A percentile compares a stretch with the other conserved stretches of the same genome.
Conservation (phyloP, 2,888 invertebrate species). For the Aethes cnicana region DNA sequence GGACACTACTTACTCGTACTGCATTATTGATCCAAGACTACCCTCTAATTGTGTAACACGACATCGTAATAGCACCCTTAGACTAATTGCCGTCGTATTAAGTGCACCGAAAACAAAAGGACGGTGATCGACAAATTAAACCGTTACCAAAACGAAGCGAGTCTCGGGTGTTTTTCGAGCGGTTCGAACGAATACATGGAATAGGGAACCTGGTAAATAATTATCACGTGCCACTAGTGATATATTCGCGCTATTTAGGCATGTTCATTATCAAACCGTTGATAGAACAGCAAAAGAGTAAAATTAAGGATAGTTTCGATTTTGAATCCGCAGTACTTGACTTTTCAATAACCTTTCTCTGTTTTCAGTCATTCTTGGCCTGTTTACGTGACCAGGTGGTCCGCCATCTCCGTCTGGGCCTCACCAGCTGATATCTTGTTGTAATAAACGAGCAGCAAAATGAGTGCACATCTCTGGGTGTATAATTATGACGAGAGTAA, state of each 20-base stretch:
- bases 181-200: slow-evolving; percentile 44
- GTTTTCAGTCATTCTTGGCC: no score
- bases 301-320: no score
- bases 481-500: no score
- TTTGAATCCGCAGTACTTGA: no score
- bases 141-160: slow-evolving; percentile 57
- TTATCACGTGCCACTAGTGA: slow-evolving; percentile 72
- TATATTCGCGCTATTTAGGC: slow-evolving; percentile 77
- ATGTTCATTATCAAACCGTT: slow-evolving; percentile 17
- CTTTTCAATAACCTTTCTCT: no score
- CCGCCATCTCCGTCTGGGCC: no score
- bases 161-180: slow-evolving; percentile 68
- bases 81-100: slow-evolving; percentile 20
- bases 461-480: no score
- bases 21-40: no score
- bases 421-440: no score
- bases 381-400: no score
- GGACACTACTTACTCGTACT: background rate
- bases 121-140: slow-evolving; percentile 69
- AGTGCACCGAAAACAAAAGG: slow-evolving; percentile 35
- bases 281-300: background rate
- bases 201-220: slow-evolving; percentile 76
- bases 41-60: background rate
- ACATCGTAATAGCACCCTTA: slow-evolving; percentile 1
- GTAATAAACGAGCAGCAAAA: no score